Evolutionary conservation across 2,888 invertebrate genomes (phyloP).

Genomic region (Octonoba sinensis): DNA sequence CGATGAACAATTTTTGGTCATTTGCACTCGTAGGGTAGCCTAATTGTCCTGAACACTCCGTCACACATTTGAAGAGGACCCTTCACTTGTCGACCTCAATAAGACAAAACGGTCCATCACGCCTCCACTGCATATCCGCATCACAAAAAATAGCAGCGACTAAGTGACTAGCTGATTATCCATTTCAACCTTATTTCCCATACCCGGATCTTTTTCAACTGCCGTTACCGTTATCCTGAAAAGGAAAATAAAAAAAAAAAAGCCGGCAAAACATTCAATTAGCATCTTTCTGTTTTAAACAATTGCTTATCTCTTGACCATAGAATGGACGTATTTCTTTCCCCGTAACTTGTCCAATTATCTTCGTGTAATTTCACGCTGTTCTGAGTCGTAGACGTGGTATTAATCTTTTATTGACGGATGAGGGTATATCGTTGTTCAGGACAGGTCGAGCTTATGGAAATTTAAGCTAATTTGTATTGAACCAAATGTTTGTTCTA

Average conservation of each 20-base stretch:
- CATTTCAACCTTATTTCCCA: conserved; percentile 11
- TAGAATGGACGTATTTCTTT: not conserved
- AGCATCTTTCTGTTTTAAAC: not conserved
- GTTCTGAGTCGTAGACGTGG: conserved; percentile 6
- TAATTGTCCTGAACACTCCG: too few relatives aligned
- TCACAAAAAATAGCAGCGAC: too few relatives aligned
- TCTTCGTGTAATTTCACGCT: conserved; percentile 32
- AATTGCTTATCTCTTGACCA: not conserved
- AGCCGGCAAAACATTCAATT: conserved; percentile 2
- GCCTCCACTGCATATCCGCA: too few relatives aligned
- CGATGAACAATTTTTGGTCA: too few relatives aligned
- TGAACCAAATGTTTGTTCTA: too few relatives aligned
- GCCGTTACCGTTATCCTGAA: not conserved
- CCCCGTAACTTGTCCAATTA: conserved; percentile 23
- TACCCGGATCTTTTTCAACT: not conserved
- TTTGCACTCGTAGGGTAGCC: too few relatives aligned
- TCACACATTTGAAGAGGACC: too few relatives aligned
- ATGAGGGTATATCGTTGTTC: too few relatives aligned
- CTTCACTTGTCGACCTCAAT: conserved; percentile 4
- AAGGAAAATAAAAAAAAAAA: conserved; percentile 1
- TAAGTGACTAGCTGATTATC: not conserved
- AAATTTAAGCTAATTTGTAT: too few relatives aligned
- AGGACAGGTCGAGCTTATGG: too few relatives aligned
- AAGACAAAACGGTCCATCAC: not conserved
- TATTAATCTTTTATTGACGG: too few relatives aligned